Evolutionary conservation across 1,140 invertebrate species (phyloP), one percentile per base, ranked within the genome.

Genomic region (Zaprionus gabonicus): DNA sequence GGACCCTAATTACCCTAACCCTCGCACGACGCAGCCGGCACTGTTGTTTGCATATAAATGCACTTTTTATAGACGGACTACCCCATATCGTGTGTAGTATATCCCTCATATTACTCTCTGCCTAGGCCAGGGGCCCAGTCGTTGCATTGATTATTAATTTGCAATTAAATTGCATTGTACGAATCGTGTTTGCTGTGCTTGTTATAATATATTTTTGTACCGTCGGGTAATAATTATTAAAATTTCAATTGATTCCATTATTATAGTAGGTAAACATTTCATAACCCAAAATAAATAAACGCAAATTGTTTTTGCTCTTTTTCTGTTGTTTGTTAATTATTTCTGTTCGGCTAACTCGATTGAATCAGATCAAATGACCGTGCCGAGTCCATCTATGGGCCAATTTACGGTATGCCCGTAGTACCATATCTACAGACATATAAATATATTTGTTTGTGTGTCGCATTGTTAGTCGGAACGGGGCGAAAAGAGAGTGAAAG

Each of bases 31-130:
- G 34, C 20, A 73, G 68, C 49, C 55, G 55, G 56, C 25, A 75
- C 44, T 75, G 65, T 76, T 74, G 71, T 90, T 72, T 75, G 85
- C 82, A 90, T 90, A 91, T 65, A 90, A 90, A 91, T 75, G 79
- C 86, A 85, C 63, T 51, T 13, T 51, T 51, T 51, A 51, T 51
- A n/a, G 6, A 17, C 41, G 6, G 6, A 17, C 41, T 46, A 46
- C 41, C n/a, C 7, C 2, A 13, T 25, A 13, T 12, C 1, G n/a
- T 10, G 12, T 49, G n/a, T 17, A 9, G 7, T 49, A 9, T 49
- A 49, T 49, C 9, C n/a, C 31, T 34, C 31, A 34, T 31, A 31
- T 31, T 46, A 9, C 44, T 20, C n/a, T 17, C 0, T 62, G 55
- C 28, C 28, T 62, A 36, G 67, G 59, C 44, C 68, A 44, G n/a